Evolutionary conservation across 1,140 invertebrate genomes (phyloP).

Genomic region (Uloborus diversus): DNA sequence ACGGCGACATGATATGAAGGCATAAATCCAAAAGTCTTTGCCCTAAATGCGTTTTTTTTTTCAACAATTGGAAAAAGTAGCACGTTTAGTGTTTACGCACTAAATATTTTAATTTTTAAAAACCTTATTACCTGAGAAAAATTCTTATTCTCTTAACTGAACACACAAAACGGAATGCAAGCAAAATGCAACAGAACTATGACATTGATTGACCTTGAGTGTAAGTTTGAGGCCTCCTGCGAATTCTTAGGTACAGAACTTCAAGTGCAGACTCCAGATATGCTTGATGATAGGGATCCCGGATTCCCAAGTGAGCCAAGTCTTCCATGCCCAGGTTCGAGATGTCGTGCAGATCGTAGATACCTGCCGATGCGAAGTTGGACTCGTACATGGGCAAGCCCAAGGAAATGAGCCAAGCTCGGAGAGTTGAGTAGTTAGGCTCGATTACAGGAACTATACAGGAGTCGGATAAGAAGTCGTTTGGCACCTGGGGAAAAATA

Average conservation of each 20-base stretch:
- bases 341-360: constrained; percentile 30
- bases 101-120: too few species aligned
- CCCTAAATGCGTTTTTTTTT: too few species aligned
- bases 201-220: constrained; percentile 36
- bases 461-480: constrained; percentile 64
- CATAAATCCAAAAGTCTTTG: too few species aligned
- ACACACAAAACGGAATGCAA: too few species aligned
- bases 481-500: constrained; percentile 63
- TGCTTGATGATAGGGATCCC: constrained; percentile 32
- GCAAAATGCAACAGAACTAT: neutral
- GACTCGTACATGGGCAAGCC: constrained; percentile 66
- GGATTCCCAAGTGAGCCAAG: constrained; percentile 17
- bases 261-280: constrained; percentile 39
- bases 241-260: constrained; percentile 24
- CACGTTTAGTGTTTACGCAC: too few species aligned
- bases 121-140: too few species aligned
- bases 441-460: constrained; percentile 62
- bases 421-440: constrained; percentile 64
- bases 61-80: too few species aligned
- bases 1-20: too few species aligned
- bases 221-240: constrained; percentile 36
- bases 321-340: constrained; percentile 8
- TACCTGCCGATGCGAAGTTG: constrained; percentile 19
- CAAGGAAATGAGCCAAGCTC: constrained; percentile 65
- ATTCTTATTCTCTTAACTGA: too few species aligned